These are phyloP conservation scores for Rissa tridactyla DNA, from an alignment of 2,113 vertebrate genomes.

Conservation along the genomic window DNA sequence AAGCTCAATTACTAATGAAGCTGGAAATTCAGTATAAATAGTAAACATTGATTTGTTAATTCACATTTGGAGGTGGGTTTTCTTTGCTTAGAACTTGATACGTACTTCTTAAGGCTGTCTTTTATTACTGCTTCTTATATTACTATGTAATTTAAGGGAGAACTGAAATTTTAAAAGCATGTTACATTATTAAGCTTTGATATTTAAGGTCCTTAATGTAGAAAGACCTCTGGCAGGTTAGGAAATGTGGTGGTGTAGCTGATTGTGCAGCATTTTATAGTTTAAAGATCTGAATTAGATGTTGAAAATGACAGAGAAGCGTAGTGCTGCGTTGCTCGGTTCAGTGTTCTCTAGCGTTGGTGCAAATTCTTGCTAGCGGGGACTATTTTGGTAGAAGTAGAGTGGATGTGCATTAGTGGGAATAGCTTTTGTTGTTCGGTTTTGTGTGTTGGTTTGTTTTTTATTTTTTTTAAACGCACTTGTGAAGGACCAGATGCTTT, in stretches of 20 bases:
- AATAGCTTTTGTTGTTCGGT: too few species aligned
- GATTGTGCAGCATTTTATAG: not conserved
- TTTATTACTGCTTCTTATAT: not conserved
- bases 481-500: not conserved
- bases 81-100: not conserved
- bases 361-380: rapidly evolving
- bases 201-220: not conserved
- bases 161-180: not conserved
- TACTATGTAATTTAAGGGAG: not conserved
- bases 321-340: rapidly evolving
- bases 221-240: not conserved
- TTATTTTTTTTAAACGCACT: not conserved
- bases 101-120: not conserved
- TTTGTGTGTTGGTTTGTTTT: too few species aligned
- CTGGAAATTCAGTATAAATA: not conserved
- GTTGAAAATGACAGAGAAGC: too few species aligned
- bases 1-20: not conserved
- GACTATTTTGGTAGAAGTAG: not conserved
- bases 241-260: not conserved
- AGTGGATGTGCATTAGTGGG: too few species aligned
- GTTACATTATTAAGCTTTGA: not conserved
- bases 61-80: not conserved
- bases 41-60: not conserved
- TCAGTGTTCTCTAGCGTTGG: rapidly evolving
- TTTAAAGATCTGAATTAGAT: not conserved